These are phyloP conservation scores for Hapalemur alaotrensis DNA, from an alignment of 2,797 vertebrate genomes.

Conservation along the genomic window DNA sequence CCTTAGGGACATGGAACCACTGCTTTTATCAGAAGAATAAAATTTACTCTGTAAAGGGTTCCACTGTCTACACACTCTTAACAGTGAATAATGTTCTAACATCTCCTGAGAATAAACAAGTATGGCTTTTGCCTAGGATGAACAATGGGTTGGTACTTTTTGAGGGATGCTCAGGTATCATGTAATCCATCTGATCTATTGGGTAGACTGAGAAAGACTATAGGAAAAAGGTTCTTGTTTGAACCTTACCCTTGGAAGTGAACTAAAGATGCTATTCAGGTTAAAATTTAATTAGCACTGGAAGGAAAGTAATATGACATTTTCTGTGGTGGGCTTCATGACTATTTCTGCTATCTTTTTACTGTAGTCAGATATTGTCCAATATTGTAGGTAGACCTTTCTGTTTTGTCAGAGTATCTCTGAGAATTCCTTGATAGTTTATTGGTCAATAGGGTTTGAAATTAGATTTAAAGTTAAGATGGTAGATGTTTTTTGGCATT, in stretches of 20 bases:
- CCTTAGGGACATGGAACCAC: neutral
- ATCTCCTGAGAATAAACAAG: neutral
- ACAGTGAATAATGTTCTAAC: neutral
- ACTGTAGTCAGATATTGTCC: neutral
- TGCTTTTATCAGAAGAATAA: neutral
- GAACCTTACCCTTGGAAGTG: neutral
- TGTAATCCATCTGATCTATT: neutral
- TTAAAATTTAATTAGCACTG: neutral
- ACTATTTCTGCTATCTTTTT: neutral
- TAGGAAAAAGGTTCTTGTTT: neutral
- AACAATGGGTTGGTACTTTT: neutral
- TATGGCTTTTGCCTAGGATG: neutral
- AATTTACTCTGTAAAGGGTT: neutral
- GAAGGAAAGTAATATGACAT: constrained; percentile 1
- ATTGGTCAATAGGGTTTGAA: neutral
- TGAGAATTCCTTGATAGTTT: neutral
- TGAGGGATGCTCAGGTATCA: neutral
- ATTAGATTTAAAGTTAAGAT: neutral
- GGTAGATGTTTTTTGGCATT: neutral
- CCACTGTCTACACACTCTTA: neutral
- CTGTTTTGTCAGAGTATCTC: constrained; percentile 20
- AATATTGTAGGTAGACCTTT: neutral
- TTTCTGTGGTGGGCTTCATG: constrained; percentile 4
- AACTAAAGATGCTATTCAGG: neutral
- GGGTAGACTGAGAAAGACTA: neutral